phyloP scores from a whole-genome alignment of 2,888 invertebrate genomes.

The Eurytoma californica region DNA sequence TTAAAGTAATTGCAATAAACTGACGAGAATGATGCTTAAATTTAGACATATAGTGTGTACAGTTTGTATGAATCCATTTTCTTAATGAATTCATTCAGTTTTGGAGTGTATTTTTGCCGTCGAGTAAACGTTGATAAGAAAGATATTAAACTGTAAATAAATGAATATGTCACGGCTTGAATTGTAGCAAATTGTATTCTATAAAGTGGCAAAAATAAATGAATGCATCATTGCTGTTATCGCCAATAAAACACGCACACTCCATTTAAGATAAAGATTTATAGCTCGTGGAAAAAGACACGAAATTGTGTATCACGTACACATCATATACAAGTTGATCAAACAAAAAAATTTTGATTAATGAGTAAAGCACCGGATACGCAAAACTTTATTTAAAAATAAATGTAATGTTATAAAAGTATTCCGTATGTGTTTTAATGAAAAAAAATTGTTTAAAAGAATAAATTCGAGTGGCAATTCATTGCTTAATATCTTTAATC shows the following conservation, averaged over 20 bases:
- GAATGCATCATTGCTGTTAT: constrained; percentile 11
- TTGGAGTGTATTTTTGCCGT: no score
- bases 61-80: no score
- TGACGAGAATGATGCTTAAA: no score
- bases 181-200: no score
- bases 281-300: not conserved
- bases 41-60: no score
- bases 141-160: no score
- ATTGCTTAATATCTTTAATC: not conserved
- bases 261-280: constrained; percentile 3
- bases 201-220: not conserved
- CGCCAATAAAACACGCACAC: constrained; percentile 3
- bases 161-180: no score
- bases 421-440: not conserved
- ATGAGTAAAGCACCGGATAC: not conserved
- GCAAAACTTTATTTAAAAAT: not conserved
- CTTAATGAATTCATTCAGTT: no score
- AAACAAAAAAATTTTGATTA: not conserved
- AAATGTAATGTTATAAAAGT: not conserved
- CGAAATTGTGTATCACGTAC: not conserved
- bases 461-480: no score
- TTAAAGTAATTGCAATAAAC: no score
- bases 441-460: not conserved
- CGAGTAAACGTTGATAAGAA: no score
- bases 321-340: not conserved